A percentile compares a stretch with the other conserved stretches of the same genome.
These are phyloP conservation scores for Apodemus agrarius DNA, from an alignment of 2,797 vertebrate species.

Conservation along the genomic window DNA sequence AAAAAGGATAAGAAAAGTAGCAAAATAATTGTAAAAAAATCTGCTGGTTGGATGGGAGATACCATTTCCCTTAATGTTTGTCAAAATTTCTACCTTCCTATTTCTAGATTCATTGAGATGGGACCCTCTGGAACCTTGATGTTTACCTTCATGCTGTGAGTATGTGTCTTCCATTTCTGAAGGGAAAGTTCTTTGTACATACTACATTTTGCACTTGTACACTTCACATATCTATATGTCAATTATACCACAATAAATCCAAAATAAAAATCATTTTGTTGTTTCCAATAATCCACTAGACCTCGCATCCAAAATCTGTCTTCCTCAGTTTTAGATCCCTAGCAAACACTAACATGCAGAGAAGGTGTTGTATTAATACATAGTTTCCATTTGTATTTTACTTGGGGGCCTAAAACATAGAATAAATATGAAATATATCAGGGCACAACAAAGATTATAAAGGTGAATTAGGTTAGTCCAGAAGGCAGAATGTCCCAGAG, in stretches of 20 bases:
- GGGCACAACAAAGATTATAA: background rate
- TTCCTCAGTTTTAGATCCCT: background rate
- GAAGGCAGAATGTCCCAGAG: background rate
- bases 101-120: background rate
- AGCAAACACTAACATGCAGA: background rate
- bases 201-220: background rate
- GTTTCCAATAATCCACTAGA: background rate
- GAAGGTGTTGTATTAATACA: background rate
- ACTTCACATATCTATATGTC: background rate
- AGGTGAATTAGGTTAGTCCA: background rate
- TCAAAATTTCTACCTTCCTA: background rate
- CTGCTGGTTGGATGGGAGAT: background rate
- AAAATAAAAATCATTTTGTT: background rate
- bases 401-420: background rate
- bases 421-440: background rate
- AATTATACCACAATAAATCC: background rate
- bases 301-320: background rate
- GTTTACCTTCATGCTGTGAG: background rate
- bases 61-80: background rate
- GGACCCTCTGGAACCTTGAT: background rate
- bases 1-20: background rate
- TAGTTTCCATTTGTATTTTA: background rate
- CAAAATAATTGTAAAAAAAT: background rate
- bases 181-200: background rate
- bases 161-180: background rate